Evolutionary conservation across 2,888 invertebrate species (phyloP).

Genomic region (Caenorhabditis sp.): DNA sequence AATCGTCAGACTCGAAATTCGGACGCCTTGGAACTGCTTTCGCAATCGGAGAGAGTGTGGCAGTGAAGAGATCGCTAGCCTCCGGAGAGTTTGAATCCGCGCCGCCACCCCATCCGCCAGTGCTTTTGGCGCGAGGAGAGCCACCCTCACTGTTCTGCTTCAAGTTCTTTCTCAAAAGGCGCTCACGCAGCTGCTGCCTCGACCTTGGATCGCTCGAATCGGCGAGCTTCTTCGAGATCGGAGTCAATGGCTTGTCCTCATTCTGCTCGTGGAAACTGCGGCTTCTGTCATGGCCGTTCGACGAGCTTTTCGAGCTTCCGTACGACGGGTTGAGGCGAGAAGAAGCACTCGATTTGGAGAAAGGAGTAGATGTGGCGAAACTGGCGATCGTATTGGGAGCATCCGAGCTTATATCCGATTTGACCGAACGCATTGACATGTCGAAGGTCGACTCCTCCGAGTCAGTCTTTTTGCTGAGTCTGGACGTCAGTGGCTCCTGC

Average conservation of each 20-base stretch:
- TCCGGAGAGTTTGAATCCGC: not conserved
- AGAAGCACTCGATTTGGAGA: conserved; percentile 11
- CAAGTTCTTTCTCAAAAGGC: conserved; percentile 61
- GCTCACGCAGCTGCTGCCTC: conserved; percentile 64
- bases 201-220: conserved; percentile 45
- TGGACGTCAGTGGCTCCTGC: not conserved
- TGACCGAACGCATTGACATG: conserved; percentile 2
- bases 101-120: conserved; percentile 26
- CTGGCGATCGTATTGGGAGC: not conserved
- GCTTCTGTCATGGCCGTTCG: conserved; percentile 51
- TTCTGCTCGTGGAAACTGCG: conserved; percentile 51
- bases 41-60: conserved; percentile 35
- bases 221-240: conserved; percentile 57
- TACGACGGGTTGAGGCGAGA: not conserved
- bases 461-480: not conserved
- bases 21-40: not conserved
- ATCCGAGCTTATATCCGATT: not conserved
- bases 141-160: not conserved
- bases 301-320: conserved; percentile 3
- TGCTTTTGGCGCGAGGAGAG: not conserved
- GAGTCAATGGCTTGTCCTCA: conserved; percentile 32
- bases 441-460: not conserved
- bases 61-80: conserved; percentile 14
- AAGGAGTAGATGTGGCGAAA: conserved; percentile 55
- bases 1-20: not conserved